Conservation (phyloP, 2,888 invertebrate genomes). For the Tenthredo mesomela region DNA sequence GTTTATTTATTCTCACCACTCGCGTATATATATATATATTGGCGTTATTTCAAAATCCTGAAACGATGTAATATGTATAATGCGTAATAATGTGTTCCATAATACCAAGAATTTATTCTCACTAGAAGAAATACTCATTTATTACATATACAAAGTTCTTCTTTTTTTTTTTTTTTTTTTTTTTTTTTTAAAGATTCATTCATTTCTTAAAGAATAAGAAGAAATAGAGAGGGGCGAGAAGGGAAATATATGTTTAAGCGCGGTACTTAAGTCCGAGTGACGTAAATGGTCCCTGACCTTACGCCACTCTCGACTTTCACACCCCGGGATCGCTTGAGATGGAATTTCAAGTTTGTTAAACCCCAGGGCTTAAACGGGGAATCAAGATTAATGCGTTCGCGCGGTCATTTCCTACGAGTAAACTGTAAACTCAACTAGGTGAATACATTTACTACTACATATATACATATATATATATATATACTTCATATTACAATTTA, state of each 20-base stretch:
- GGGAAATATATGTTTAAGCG: background rate
- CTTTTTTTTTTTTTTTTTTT: too few relatives aligned
- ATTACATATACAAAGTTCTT: too few relatives aligned
- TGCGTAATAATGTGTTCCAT: too few relatives aligned
- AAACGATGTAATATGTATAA: background rate
- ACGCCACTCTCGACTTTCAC: slow-evolving; percentile 21
- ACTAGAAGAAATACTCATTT: too few relatives aligned
- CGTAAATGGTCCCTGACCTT: slow-evolving; percentile 46
- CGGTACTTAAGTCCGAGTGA: slow-evolving; percentile 10
- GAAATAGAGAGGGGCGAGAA: background rate
- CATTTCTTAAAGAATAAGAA: background rate
- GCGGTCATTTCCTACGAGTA: slow-evolving; percentile 4
- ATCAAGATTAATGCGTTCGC: slow-evolving; percentile 1
- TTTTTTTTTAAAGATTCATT: too few relatives aligned
- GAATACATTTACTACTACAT: background rate
- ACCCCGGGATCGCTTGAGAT: slow-evolving; percentile 31
- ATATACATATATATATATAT: background rate
- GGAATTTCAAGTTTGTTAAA: slow-evolving; percentile 43
- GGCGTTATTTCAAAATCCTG: slow-evolving; percentile 2
- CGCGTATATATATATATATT: background rate
- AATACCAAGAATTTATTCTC: too few relatives aligned
- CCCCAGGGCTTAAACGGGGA: slow-evolving; percentile 18
- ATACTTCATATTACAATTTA: background rate
- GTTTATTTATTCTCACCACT: background rate
- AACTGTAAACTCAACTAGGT: background rate